Percentiles rank a stretch among this genome's conserved stretches.
Conservation (phyloP, 2,888 invertebrate genomes). For the Tachina fera region DNA sequence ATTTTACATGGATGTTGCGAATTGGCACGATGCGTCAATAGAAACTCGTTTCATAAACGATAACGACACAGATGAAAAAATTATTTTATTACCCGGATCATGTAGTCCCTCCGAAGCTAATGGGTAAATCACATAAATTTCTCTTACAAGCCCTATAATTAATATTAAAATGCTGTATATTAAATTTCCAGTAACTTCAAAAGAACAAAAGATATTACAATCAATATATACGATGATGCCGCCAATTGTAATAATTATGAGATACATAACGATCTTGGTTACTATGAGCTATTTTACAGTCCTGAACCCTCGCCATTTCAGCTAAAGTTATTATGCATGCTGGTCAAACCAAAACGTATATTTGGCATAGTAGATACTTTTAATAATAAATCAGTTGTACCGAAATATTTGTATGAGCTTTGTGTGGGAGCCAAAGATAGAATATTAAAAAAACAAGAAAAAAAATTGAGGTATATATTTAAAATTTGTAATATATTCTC, state of each 20-base stretch:
- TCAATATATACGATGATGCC: slow-evolving; percentile 31
- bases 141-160: background rate
- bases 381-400: slow-evolving; percentile 65
- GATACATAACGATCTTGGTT: slow-evolving; percentile 12
- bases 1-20: slow-evolving; percentile 1
- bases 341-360: slow-evolving; percentile 70
- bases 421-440: slow-evolving; percentile 56
- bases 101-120: background rate
- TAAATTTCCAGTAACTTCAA: slow-evolving; percentile 20
- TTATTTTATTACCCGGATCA: slow-evolving; percentile 21
- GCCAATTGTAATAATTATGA: slow-evolving; percentile 4
- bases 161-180: background rate
- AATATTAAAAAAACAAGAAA: slow-evolving; percentile 37
- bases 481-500: background rate
- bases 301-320: slow-evolving; percentile 71
- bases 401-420: slow-evolving; percentile 64
- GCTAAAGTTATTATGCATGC: slow-evolving; percentile 62
- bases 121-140: slow-evolving; percentile 1
- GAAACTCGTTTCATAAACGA: slow-evolving; percentile 6
- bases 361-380: slow-evolving; percentile 66
- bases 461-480: slow-evolving; percentile 37
- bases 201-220: slow-evolving; percentile 9
- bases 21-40: background rate
- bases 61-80: slow-evolving; percentile 13
- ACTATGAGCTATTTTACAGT: slow-evolving; percentile 68